These are phyloP conservation scores for Sarcoramphus papa DNA, from an alignment of 2,797 vertebrate species.

Conservation along the genomic window DNA sequence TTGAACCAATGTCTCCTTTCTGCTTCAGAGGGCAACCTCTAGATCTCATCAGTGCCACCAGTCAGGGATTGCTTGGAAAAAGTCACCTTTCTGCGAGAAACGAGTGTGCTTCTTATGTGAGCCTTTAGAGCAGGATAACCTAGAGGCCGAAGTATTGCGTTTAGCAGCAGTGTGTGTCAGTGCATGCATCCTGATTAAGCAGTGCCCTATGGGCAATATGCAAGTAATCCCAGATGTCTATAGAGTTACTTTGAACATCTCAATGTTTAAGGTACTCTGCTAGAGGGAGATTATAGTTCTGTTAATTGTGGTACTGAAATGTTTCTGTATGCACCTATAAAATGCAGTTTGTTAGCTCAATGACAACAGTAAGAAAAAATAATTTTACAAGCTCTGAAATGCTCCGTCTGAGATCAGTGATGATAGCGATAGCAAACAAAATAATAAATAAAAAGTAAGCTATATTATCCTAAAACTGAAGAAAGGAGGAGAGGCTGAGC, in stretches of 20 bases:
- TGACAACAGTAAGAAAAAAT: neutral
- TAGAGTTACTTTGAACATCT: neutral
- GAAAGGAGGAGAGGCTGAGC: neutral
- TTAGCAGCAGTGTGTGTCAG: neutral
- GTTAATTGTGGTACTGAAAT: neutral
- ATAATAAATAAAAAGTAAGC: neutral
- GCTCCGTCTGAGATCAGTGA: neutral
- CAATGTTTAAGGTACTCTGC: neutral
- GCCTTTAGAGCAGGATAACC: neutral
- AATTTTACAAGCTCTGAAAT: neutral
- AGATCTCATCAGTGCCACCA: neutral
- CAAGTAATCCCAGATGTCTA: neutral
- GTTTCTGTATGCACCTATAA: neutral
- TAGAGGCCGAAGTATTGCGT: neutral
- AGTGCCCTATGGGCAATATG: neutral
- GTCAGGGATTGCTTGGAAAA: neutral
- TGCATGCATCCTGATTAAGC: neutral
- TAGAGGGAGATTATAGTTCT: neutral
- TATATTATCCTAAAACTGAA: neutral
- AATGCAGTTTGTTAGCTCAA: neutral
- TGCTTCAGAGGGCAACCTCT: neutral
- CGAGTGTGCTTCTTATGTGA: neutral
- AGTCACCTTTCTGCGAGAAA: neutral
- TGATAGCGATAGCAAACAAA: neutral
- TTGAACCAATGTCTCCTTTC: neutral